Conservation (phyloP, 2,888 invertebrate species). For the Oasisia sp. region DNA sequence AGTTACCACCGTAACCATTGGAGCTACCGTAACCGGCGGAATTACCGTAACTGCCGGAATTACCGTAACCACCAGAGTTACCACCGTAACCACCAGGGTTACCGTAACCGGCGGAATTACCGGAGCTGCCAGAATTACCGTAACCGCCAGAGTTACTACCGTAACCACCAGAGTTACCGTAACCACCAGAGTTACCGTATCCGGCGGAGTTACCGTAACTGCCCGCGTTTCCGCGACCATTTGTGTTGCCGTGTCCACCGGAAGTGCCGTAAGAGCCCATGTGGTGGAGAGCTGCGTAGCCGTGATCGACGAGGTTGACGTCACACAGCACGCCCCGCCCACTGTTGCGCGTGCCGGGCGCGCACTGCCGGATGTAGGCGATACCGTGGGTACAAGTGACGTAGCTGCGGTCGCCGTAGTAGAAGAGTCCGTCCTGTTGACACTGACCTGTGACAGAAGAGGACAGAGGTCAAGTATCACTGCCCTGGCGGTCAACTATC, state of each 20-base stretch:
- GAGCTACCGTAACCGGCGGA: background rate
- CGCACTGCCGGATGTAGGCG: slow-evolving; percentile 31
- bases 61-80: background rate
- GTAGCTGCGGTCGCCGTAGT: slow-evolving; percentile 25
- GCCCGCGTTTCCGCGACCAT: background rate
- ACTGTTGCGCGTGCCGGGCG: slow-evolving; percentile 31
- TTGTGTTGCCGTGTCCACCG: background rate
- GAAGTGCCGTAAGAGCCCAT: background rate
- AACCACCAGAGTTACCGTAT: background rate
- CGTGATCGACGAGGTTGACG: background rate
- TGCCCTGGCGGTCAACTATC: background rate
- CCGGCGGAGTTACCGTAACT: background rate
- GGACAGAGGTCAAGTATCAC: background rate
- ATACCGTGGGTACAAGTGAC: slow-evolving; percentile 30
- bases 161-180: background rate
- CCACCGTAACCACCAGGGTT: too few relatives aligned
- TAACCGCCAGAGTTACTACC: too few relatives aligned
- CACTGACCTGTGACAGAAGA: slow-evolving; percentile 20
- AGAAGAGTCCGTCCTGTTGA: slow-evolving; percentile 31
- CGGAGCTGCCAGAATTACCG: too few relatives aligned
- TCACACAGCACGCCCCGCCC: slow-evolving; percentile 22
- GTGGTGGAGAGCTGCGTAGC: background rate
- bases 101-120: too few relatives aligned
- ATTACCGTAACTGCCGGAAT: background rate
- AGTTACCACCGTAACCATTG: background rate